Base-by-base conservation (phyloP, 2,797 vertebrate species). In the Urophycis tenuis region DNA sequence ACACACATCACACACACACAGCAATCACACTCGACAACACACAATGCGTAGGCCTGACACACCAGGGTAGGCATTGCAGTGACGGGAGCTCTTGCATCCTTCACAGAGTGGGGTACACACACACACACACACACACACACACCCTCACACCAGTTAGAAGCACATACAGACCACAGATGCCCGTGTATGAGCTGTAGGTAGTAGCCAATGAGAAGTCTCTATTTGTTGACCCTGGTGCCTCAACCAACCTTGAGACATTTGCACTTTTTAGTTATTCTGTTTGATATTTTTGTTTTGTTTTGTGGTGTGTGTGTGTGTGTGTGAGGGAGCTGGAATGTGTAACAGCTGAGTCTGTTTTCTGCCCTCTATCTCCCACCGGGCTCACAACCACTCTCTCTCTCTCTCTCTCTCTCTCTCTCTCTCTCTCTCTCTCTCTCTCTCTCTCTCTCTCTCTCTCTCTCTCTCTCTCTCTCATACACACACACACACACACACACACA, bases 181-280 rank as follows among this genome's bases (percentile, higher is more conserved):
- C 53, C 53, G 25, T 60, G 1, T 19, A 60, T 60, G 53, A 60
- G 53, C 53, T 7, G 53, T 60, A 19, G 53, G n/a, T 25, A 60
- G 19, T n/a, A 25, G 25, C 53, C 53, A 60, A 60, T 60, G 53
- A 60, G n/a, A 60, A 60, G 53, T 60, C 53, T 60, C 7, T 10
- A 60, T 25, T n/a, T 75, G 64, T 41, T 80, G 19, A 79, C 76
- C 78, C 71, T 77, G 81, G 81, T 88, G 87, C 87, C 86, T 84
- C n/a, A 73, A 15, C 77, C 79, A 79, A 78, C 79, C 71, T 41
- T 60, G 34, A 79, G 49, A 74, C 5, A 74, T 89, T 91, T 92
- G 92, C 92, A 92, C 91, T 91, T 91, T 78, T 39, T 22, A 69
- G 76, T 49, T 15, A 81, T 75, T 74, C 49, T 75, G 35, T 84